Base-by-base conservation (phyloP, 2,113 vertebrate genomes). In the Phylloscopus trochiloides region DNA sequence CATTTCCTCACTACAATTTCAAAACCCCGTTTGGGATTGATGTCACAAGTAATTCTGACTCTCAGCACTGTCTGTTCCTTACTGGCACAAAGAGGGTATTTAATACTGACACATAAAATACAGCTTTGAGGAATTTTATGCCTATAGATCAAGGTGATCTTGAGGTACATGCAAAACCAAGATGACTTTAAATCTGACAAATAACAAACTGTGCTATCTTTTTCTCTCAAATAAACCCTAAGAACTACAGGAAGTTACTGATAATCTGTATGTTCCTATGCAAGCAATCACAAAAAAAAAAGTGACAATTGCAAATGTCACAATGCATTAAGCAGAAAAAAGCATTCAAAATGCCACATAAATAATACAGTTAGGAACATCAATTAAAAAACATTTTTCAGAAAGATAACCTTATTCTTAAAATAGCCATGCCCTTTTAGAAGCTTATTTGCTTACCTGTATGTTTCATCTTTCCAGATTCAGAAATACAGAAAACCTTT, bases 51-150 rank as follows among this genome's bases (percentile, higher is more conserved):
- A 43, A 74, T 55, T 91, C 57, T 28, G 7, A 59, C 51, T 84
- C 48, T 63, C 65, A 74, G 32, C 9, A 48, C 40, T 42, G 31
- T 21, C 65, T 0, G 0, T 36, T 71, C 29, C n/a, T 63, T 55
- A 52, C 12, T 52, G 26, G 19, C 61, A 84, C 21, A 43, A 76
- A 86, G 55, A 32, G 38, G 6, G 14, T 36, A 51, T 81, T 63
- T 36, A 48, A 42, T 24, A 50, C 22, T 54, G 50, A 82, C 32
- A 78, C 25, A 58, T 29, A 86, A 82, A 89, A 88, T 10, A 65
- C 7, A 94, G n/a, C 21, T 79, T 55, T 70, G 47, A 90, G 36
- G 29, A 63, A 59, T 7, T 12, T 31, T 6, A 47, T 21, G 32
- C 17, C 24, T 45, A 15, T 9, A n/a, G 18, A 81, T 62, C 40